These are phyloP conservation scores for Bombus ignitus DNA, from an alignment of 1,140 invertebrate species.

Conservation along the genomic window DNA sequence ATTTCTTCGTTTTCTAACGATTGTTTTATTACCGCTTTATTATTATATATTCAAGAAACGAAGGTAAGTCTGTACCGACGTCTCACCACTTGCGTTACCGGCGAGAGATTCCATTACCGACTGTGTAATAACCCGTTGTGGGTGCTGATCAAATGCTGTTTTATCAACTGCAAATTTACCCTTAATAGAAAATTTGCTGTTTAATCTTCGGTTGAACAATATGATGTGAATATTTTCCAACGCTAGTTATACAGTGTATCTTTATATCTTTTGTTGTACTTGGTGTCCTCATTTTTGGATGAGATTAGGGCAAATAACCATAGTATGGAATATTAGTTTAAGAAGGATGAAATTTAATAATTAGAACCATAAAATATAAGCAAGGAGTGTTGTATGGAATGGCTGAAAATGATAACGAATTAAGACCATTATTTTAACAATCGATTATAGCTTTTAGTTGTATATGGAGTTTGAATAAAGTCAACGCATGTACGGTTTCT, in stretches of 20 bases:
- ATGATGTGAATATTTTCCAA: neutral
- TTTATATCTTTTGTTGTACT: neutral
- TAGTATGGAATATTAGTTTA: neutral
- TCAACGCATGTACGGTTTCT: neutral
- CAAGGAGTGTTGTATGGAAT: too few relatives aligned
- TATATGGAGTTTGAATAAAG: neutral
- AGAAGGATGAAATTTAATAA: neutral
- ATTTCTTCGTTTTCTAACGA: neutral
- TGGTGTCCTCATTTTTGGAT: neutral
- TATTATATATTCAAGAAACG: conserved; percentile 5
- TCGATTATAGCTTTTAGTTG: neutral
- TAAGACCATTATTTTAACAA: neutral
- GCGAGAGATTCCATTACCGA: conserved; percentile 13
- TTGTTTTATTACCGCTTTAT: conserved; percentile 45
- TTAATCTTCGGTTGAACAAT: neutral
- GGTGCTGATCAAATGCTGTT: neutral
- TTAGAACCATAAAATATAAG: too few relatives aligned
- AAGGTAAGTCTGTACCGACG: conserved; percentile 50
- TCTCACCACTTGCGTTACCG: neutral
- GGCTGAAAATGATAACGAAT: neutral
- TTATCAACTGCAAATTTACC: conserved; percentile 27
- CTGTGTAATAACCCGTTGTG: neutral
- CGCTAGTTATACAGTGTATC: neutral
- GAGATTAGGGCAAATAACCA: neutral
- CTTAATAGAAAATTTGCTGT: neutral